A percentile compares a stretch with the other conserved stretches of the same genome.
Evolutionary conservation across 2,888 invertebrate genomes (phyloP).

Genomic region (Villa cingulata): DNA sequence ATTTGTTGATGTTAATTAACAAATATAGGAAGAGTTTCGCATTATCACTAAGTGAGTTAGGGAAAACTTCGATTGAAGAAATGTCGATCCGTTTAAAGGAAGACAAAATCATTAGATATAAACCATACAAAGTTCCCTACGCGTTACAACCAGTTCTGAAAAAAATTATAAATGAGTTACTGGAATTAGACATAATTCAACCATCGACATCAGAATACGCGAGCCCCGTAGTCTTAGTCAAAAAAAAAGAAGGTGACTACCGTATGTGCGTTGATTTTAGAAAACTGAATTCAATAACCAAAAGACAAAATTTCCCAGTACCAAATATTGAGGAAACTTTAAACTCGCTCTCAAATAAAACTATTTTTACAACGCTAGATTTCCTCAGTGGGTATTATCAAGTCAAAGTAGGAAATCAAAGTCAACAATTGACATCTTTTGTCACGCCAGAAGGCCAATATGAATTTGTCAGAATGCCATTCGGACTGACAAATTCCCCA

Average conservation of each 20-base stretch:
- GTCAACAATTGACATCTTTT: constrained; percentile 14
- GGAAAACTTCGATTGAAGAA: no score
- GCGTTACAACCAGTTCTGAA: no score
- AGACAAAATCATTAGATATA: no score
- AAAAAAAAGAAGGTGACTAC: no score
- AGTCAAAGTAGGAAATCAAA: not conserved
- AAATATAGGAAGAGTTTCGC: no score
- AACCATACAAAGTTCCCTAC: no score
- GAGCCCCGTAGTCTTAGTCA: no score
- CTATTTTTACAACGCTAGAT: constrained; percentile 1
- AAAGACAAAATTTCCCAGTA: constrained; percentile 14
- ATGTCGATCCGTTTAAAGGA: no score
- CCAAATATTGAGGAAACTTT: constrained; percentile 18
- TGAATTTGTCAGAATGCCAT: constrained; percentile 20
- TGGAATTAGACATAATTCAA: no score
- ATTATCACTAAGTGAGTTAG: not conserved
- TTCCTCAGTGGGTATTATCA: constrained; percentile 4
- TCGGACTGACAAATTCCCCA: constrained; percentile 18
- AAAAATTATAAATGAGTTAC: constrained; percentile 9
- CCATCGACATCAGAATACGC: constrained; percentile 22
- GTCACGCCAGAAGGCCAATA: constrained; percentile 20
- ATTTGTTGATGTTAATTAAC: no score
- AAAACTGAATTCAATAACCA: constrained; percentile 18
- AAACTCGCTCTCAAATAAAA: not conserved
- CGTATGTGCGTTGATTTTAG: no score